These are phyloP conservation scores for Procambarus virginalis DNA, from an alignment of 1,140 invertebrate species.

Conservation along the genomic window DNA sequence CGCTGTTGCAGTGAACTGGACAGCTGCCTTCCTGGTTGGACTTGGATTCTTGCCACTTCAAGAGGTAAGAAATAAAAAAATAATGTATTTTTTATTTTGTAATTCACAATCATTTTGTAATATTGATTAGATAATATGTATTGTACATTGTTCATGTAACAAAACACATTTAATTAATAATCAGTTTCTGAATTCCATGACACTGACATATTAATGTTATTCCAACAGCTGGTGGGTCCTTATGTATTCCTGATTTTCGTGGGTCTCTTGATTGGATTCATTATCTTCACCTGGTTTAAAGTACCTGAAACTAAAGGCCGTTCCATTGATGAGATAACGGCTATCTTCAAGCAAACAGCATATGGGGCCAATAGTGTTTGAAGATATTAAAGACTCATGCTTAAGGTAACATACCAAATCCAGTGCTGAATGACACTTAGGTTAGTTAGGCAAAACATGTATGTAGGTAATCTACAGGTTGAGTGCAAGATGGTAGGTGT, in stretches of 20 bases:
- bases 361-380: constrained; percentile 66
- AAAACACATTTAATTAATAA: too few relatives aligned
- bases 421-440: neutral
- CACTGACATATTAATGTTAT: constrained; percentile 35
- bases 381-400: neutral
- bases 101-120: neutral
- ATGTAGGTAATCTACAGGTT: neutral
- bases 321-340: constrained; percentile 86
- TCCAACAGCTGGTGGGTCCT: constrained; percentile 79
- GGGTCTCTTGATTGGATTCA: constrained; percentile 80
- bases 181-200: too few relatives aligned
- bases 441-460: neutral
- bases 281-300: constrained; percentile 85
- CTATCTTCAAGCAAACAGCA: constrained; percentile 82
- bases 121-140: too few relatives aligned
- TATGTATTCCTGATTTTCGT: constrained; percentile 87
- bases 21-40: constrained; percentile 88
- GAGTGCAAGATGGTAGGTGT: neutral
- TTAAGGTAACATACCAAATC: neutral
- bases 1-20: constrained; percentile 89
- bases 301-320: constrained; percentile 92
- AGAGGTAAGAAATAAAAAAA: constrained; percentile 70
- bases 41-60: constrained; percentile 83
- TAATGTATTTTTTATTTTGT: neutral
- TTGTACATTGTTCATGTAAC: too few relatives aligned